phyloP scores from a whole-genome alignment of 2,797 vertebrate species.

The Champsocephalus gunnari region DNA sequence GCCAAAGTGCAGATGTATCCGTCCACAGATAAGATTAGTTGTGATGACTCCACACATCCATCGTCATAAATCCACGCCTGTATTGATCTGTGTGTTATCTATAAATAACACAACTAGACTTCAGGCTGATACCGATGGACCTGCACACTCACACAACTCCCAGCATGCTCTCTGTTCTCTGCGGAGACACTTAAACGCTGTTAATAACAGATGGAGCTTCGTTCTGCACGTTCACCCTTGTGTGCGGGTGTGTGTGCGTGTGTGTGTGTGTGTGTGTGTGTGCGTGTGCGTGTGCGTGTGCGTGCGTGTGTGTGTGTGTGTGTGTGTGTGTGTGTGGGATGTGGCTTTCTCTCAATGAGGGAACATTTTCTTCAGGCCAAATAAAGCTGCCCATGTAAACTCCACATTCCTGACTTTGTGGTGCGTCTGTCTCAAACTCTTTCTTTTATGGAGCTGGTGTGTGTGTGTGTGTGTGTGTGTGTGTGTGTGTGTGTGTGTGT shows the following conservation, averaged over 20 bases:
- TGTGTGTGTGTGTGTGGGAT: constrained; percentile 47
- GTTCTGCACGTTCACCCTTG: constrained; percentile 5
- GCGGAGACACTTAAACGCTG: not conserved
- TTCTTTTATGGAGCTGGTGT: constrained; percentile 48
- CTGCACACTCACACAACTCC: not conserved
- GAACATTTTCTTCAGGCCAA: constrained; percentile 73
- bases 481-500: no score
- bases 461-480: no score
- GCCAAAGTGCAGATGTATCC: no score
- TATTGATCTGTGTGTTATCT: no score
- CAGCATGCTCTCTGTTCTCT: not conserved
- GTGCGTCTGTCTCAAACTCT: constrained; percentile 63
- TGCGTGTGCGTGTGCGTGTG: constrained; percentile 28
- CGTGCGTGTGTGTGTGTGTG: no score
- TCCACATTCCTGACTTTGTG: constrained; percentile 77
- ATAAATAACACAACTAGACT: no score
- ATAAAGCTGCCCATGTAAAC: constrained; percentile 78
- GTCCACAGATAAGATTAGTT: no score
- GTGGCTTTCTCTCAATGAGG: constrained; percentile 73
- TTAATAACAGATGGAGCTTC: constrained; percentile 48
- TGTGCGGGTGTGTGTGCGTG: no score
- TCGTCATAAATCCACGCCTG: no score
- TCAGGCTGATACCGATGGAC: no score
- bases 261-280: constrained; percentile 27
- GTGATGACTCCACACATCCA: no score